These are phyloP conservation scores for Euwallacea similis DNA, from an alignment of 1,140 invertebrate genomes.

Conservation along the genomic window DNA sequence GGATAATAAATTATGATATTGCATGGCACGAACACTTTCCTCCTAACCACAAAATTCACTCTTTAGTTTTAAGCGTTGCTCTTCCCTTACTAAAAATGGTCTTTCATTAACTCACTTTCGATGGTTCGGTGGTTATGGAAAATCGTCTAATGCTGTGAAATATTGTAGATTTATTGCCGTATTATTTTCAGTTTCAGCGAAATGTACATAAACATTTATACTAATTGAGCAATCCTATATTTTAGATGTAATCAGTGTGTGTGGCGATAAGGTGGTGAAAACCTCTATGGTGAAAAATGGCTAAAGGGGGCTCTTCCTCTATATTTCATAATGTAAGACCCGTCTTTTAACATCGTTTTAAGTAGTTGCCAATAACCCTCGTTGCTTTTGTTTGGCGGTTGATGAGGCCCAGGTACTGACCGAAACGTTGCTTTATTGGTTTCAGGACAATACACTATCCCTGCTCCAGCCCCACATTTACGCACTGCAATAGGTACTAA, in stretches of 20 bases:
- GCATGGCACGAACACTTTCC: conserved; percentile 37
- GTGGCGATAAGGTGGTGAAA: conserved; percentile 66
- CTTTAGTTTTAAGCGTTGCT: background rate
- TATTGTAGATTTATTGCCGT: conserved; percentile 21
- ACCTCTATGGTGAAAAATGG: conserved; percentile 46
- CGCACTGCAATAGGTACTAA: conserved; percentile 46
- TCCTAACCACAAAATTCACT: conserved; percentile 28
- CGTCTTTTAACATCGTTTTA: conserved; percentile 45
- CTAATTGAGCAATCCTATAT: conserved; percentile 59
- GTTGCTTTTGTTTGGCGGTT: too few relatives aligned
- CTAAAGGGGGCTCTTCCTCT: conserved; percentile 46
- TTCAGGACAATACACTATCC: conserved; percentile 52
- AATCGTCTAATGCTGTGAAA: conserved; percentile 20
- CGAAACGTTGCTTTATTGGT: conserved; percentile 20
- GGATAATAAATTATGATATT: conserved; percentile 25
- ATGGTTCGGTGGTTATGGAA: conserved; percentile 33
- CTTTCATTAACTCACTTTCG: conserved; percentile 11
- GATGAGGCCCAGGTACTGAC: conserved; percentile 12
- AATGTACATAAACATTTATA: conserved; percentile 35
- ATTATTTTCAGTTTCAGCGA: too few relatives aligned
- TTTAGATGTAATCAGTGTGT: conserved; percentile 79
- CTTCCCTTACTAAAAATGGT: conserved; percentile 24
- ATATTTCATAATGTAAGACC: conserved; percentile 49
- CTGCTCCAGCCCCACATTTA: conserved; percentile 45
- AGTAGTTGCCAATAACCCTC: conserved; percentile 36